Evolutionary conservation across 2,113 vertebrate species (phyloP), one percentile per base, ranked within the genome.

Genomic region (Scortum barcoo): DNA sequence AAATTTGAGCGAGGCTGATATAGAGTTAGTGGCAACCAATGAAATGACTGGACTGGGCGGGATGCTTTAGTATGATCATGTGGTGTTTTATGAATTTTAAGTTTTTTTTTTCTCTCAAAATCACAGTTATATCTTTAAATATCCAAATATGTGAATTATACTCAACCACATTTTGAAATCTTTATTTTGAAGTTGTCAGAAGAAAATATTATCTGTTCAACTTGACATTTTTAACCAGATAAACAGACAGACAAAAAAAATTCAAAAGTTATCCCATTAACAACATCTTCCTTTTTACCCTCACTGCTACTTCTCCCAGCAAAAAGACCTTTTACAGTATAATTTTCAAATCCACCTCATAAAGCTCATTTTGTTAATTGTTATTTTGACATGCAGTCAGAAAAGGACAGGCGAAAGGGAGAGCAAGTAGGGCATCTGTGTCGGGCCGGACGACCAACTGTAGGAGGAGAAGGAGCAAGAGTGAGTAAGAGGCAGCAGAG

Each of bases 401-500:
- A 76, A 28, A 74, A 69, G 67, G 65, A 56, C 36, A 20, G 67
- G 67, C 1, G 24, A 16, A 48, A 19, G 65, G 62, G 14, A 50
- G 73, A 33, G 51, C 26, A 57, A 66, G 70, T 8, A 11, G 62
- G 63, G 38, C 86, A 44, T 62, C 73, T 80, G 86, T 67, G 72
- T 74, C 40, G 0, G 72, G 70, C 50, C 77, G 78, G 71, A 50
- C 38, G 6, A 65, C 44, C 33, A n/a, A 60, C 66, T 80, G 76
- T 19, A 60, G 54, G 53, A 76, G 80, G 76, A 77, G 69, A 66
- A 44, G 76, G 67, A 54, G 68, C 61, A 6, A 4, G n/a, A 44
- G 62, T 68, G 63, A 74, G 78, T 62, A 44, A 69, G 72, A 82
- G 78, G 62, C 74, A 65, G 65, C 76, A 50, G 76, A 81, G 70